phyloP scores from a whole-genome alignment of 2,113 vertebrate species.

The Perccottus glenii region DNA sequence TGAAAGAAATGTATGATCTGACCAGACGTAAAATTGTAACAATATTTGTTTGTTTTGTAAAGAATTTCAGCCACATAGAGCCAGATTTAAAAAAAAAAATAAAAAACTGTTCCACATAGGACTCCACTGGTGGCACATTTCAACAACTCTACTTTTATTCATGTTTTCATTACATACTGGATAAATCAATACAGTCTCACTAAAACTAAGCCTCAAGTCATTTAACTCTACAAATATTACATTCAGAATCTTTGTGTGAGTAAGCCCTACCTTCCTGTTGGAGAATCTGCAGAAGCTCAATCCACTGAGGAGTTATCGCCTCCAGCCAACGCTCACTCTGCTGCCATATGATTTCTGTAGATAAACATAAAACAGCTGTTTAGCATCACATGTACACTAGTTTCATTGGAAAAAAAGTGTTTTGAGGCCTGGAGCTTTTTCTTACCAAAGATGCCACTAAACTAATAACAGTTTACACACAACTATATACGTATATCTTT shows the following conservation, averaged over 20 bases:
- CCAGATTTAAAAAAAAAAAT: too few species aligned
- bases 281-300: conserved; percentile 30
- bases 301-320: conserved; percentile 42
- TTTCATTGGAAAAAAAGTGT: conserved; percentile 48
- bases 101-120: too few species aligned
- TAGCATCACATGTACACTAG: conserved; percentile 33
- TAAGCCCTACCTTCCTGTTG: conserved; percentile 61
- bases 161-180: too few species aligned
- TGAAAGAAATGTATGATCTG: too few species aligned
- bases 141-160: too few species aligned
- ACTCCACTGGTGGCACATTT: too few species aligned
- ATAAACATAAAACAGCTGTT: conserved; percentile 59
- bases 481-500: conserved; percentile 3
- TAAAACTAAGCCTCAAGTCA: not conserved
- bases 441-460: conserved; percentile 21
- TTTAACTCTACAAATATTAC: not conserved
- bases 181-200: too few species aligned
- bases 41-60: too few species aligned
- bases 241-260: not conserved
- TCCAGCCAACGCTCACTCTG: conserved; percentile 48
- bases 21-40: too few species aligned
- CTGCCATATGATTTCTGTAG: conserved; percentile 60
- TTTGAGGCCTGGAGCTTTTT: conserved; percentile 32
- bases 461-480: not conserved
- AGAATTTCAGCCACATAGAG: too few species aligned